These are phyloP conservation scores for Phoebastria nigripes DNA, from an alignment of 2,797 vertebrate species.

Conservation along the genomic window DNA sequence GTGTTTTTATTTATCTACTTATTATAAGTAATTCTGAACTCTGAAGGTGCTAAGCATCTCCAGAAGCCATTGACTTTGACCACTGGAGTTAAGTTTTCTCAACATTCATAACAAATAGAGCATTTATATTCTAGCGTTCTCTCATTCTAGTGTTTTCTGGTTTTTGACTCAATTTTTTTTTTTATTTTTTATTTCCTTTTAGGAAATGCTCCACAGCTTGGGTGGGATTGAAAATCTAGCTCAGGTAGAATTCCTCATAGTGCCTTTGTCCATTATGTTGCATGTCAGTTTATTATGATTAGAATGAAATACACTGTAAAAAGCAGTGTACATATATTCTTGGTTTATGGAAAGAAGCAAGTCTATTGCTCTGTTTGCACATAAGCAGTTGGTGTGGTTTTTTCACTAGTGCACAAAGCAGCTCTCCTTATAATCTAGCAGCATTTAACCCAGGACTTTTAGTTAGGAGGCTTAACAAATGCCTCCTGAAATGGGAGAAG, in stretches of 20 bases:
- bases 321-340: background rate
- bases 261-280: background rate
- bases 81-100: background rate
- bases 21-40: background rate
- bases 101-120: background rate
- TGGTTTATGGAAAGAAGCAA: background rate
- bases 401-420: background rate
- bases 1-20: background rate
- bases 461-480: background rate
- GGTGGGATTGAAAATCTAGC: conserved; percentile 79
- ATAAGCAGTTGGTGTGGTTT: background rate
- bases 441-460: background rate
- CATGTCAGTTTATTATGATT: background rate
- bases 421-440: background rate
- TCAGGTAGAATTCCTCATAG: conserved; percentile 74
- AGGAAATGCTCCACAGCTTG: conserved; percentile 83
- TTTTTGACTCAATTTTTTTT: background rate
- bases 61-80: background rate
- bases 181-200: conserved; percentile 14
- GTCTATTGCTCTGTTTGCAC: background rate
- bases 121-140: background rate
- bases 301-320: background rate
- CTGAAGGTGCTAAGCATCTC: background rate
- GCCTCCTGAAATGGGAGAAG: background rate
- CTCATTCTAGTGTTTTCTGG: background rate